Percentiles rank a stretch among this genome's conserved stretches.
These are phyloP conservation scores for Acanthoscelides obtectus DNA, from an alignment of 2,888 invertebrate species.

Conservation along the genomic window DNA sequence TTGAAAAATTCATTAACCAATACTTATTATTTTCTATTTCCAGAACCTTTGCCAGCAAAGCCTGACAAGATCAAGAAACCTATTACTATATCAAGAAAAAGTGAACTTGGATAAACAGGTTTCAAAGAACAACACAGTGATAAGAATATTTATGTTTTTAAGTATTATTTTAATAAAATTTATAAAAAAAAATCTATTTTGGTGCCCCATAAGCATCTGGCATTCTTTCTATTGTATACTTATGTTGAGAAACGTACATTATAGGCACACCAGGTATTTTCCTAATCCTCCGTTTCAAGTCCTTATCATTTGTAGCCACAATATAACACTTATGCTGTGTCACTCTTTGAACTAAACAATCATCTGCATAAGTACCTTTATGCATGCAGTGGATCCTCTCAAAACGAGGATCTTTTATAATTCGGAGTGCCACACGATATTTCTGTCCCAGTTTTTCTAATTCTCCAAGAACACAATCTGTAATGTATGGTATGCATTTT, in stretches of 20 bases:
- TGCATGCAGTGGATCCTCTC: constrained; percentile 90
- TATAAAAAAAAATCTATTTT: constrained; percentile 43
- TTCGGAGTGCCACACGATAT: constrained; percentile 89
- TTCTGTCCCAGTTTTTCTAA: constrained; percentile 94
- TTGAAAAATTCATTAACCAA: no score
- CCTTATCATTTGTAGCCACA: constrained; percentile 98
- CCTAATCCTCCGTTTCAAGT: constrained; percentile 88
- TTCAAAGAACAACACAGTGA: not conserved
- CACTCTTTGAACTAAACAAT: constrained; percentile 93
- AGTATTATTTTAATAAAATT: constrained; percentile 5
- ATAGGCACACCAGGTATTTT: constrained; percentile 99
- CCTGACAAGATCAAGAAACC: not conserved
- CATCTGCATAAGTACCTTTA: constrained; percentile 98
- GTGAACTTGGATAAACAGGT: not conserved
- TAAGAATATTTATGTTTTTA: not conserved
- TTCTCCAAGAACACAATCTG: constrained; percentile 97
- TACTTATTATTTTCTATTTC: not conserved
- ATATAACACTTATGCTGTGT: constrained; percentile 99
- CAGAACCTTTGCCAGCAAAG: not conserved
- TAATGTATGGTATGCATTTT: constrained; percentile 96
- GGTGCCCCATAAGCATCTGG: constrained; percentile 98
- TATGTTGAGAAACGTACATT: constrained; percentile 92
- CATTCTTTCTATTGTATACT: constrained; percentile 96
- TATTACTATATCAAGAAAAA: not conserved
- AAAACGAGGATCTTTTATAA: constrained; percentile 92